Evolutionary conservation across 2,888 invertebrate species (phyloP).

Genomic region (Cheilosia impressa): DNA sequence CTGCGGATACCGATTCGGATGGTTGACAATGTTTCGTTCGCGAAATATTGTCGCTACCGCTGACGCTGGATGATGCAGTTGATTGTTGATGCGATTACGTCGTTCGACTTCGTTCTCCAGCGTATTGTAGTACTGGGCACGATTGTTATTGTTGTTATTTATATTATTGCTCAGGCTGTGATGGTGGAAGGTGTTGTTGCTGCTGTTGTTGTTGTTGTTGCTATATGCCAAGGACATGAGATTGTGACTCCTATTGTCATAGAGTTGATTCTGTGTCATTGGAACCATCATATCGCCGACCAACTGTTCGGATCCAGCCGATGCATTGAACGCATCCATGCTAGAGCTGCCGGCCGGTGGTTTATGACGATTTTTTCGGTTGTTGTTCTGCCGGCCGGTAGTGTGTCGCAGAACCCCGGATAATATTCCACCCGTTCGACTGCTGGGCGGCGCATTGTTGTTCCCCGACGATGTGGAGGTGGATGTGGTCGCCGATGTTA

Average conservation of each 20-base stretch:
- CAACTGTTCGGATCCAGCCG: slow-evolving; percentile 74
- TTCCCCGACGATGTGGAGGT: slow-evolving; percentile 76
- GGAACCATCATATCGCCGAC: slow-evolving; percentile 78
- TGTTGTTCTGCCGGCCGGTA: slow-evolving; percentile 76
- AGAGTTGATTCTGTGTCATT: slow-evolving; percentile 79
- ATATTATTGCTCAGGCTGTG: slow-evolving; percentile 74
- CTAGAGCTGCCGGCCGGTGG: slow-evolving; percentile 56
- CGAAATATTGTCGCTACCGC: slow-evolving; percentile 82
- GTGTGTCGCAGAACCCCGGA: slow-evolving; percentile 78
- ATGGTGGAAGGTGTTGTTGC: slow-evolving; percentile 77
- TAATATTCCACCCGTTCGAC: slow-evolving; percentile 75
- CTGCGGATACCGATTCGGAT: slow-evolving; percentile 79
- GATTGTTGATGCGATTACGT: slow-evolving; percentile 82
- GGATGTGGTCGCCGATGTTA: slow-evolving; percentile 78
- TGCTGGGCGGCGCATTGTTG: slow-evolving; percentile 71
- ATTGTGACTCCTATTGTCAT: slow-evolving; percentile 81
- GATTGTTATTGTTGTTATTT: slow-evolving; percentile 76
- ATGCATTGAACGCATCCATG: slow-evolving; percentile 79
- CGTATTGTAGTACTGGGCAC: slow-evolving; percentile 80
- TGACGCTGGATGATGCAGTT: slow-evolving; percentile 79
- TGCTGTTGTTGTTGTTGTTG: slow-evolving; percentile 73
- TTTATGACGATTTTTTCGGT: slow-evolving; percentile 72
- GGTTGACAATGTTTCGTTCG: slow-evolving; percentile 79
- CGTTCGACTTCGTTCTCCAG: slow-evolving; percentile 83
- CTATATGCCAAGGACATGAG: slow-evolving; percentile 81